Percentiles rank a stretch among this genome's conserved stretches.
phyloP scores from a whole-genome alignment of 2,888 invertebrate genomes.

The Zaprionus bogoriensis region DNA sequence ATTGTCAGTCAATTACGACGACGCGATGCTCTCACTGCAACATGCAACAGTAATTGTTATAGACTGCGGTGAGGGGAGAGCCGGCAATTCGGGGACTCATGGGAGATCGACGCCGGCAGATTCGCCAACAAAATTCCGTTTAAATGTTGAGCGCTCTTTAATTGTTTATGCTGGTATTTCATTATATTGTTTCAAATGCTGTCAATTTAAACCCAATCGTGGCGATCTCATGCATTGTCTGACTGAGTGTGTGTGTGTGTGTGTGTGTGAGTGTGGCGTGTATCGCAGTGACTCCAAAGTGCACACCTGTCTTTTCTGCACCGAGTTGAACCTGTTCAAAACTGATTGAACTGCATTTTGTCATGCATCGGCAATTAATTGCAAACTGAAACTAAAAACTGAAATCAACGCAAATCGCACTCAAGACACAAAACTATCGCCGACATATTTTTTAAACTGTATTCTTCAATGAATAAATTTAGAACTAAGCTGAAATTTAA shows the following conservation, averaged over 20 bases:
- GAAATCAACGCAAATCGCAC: background rate
- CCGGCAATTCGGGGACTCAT: slow-evolving; percentile 2
- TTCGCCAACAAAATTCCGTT: slow-evolving; percentile 71
- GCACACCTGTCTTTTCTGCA: slow-evolving; percentile 6
- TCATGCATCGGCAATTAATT: slow-evolving; percentile 62
- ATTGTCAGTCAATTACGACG: slow-evolving; percentile 44
- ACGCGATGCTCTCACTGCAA: slow-evolving; percentile 5
- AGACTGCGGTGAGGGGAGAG: background rate
- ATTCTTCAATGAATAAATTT: too few species aligned
- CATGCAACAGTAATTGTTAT: slow-evolving; percentile 14
- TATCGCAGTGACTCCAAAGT: too few species aligned
- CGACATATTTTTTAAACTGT: background rate
- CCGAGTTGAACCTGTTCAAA: background rate
- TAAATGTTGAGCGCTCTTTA: slow-evolving; percentile 63
- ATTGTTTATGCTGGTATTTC: slow-evolving; percentile 66
- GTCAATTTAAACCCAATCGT: background rate
- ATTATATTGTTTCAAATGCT: slow-evolving; percentile 34
- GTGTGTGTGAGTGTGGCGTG: too few species aligned
- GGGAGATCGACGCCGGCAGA: slow-evolving; percentile 37
- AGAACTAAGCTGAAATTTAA: too few species aligned
- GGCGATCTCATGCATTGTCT: background rate
- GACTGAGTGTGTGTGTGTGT: too few species aligned
- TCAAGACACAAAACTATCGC: background rate
- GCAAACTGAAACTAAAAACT: slow-evolving; percentile 1
- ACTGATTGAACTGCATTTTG: slow-evolving; percentile 66